phyloP scores from a whole-genome alignment of 53 echinoderm and acorn worm genomes.

The Patiria pectinifera region DNA sequence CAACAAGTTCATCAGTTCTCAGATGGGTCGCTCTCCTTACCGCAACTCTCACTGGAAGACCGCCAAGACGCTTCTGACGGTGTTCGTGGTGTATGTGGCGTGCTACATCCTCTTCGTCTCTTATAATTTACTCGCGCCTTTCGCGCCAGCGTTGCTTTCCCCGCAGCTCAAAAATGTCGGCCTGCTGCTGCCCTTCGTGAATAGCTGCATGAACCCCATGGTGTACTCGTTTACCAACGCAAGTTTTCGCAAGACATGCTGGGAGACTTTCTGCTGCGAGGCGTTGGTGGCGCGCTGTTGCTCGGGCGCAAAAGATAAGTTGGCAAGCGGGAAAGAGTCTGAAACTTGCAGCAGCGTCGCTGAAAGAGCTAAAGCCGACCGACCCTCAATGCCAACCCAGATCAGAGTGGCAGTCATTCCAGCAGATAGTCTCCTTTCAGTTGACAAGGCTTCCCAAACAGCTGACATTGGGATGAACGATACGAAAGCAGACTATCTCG shows the following conservation, averaged over 20 bases:
- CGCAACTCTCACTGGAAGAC: conserved; percentile 80
- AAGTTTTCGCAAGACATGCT: conserved; percentile 64
- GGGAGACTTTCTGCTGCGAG: conserved; percentile 4
- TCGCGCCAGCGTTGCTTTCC: conserved; percentile 23
- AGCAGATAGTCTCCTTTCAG: not conserved
- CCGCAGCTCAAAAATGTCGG: conserved; percentile 66
- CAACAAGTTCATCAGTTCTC: conserved; percentile 37
- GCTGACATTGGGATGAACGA: too few relatives aligned
- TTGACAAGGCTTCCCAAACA: too few relatives aligned
- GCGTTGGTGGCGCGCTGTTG: not conserved
- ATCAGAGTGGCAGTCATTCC: not conserved
- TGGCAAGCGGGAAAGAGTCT: not conserved
- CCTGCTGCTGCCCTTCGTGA: conserved; percentile 75
- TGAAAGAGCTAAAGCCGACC: not conserved
- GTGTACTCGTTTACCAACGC: conserved; percentile 81
- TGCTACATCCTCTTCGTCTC: conserved; percentile 77
- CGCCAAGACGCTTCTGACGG: conserved; percentile 78
- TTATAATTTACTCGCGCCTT: conserved; percentile 75
- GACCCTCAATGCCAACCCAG: not conserved
- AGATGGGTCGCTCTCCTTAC: conserved; percentile 5
- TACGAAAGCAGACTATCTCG: too few relatives aligned
- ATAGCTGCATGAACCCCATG: conserved; percentile 83
- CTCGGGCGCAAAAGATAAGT: not conserved
- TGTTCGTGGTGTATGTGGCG: conserved; percentile 78
- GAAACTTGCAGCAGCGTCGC: not conserved